Base-by-base conservation (phyloP, 1,140 invertebrate species). In the Pseudomyrmex sp. region DNA sequence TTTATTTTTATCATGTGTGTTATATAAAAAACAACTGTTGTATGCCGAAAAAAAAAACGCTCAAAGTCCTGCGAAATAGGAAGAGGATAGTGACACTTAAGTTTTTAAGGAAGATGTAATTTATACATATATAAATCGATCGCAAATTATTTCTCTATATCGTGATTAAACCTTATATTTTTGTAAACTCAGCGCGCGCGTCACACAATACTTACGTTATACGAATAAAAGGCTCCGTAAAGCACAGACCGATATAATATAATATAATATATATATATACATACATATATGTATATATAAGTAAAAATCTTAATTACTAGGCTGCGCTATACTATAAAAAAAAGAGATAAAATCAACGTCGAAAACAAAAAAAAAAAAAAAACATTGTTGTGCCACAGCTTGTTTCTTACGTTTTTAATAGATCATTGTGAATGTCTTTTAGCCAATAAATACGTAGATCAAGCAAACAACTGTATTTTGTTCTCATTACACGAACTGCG, bases 351-450 rank as follows among this genome's bases (percentile, higher is more conserved):
- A 80, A 61, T 70, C 18, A 26, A 77, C 35, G 50, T 44, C 46
- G 18, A 63, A 82, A 82, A 50, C n/a, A 7, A 61, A 59, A 70
- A 80, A 61, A 63, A 82, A 56, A 13, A 80, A 61, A 63, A 82
- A 82, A 44, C 70, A 75, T 75, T 75, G 61, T 82, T 82, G 59
- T 82, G 79, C 72, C 70, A 77, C 62, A 82, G 70, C 72, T 82
- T 80, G 54, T 72, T 74, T 82, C 72, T 82, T 74, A 82, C 48
- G 59, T 82, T 70, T 35, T 80, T 74, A 75, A 73, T 82, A 75
- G 76, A 70, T 77, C 56, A 73, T 82, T 82, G 52, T 75, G 58
- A 79, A 79, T 82, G 70, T 62, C 59, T 82, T 82, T 82, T 82
- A 82, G 59, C 58, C 69, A 75, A 82, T 82, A 74, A 82, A 82